These are phyloP conservation scores for Dynastes tityus DNA, from an alignment of 2,888 invertebrate genomes.

Conservation along the genomic window DNA sequence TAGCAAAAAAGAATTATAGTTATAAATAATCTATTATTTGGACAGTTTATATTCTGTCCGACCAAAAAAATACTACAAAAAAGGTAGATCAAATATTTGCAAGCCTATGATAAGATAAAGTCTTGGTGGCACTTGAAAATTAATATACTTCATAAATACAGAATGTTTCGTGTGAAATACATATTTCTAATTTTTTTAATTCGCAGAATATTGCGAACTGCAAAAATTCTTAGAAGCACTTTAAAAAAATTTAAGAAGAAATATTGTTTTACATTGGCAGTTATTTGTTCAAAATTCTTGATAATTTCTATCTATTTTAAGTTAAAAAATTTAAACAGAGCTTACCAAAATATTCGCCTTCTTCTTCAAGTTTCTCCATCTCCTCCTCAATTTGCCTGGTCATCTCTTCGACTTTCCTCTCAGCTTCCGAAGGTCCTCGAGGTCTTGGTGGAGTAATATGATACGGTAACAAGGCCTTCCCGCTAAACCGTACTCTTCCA, in stretches of 20 bases:
- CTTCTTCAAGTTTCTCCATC: conserved; percentile 95
- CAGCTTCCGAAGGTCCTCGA: conserved; percentile 92
- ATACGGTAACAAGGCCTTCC: conserved; percentile 86
- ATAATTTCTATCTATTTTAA: background rate
- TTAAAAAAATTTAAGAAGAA: too few species aligned
- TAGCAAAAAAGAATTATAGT: too few species aligned
- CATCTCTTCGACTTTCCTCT: conserved; percentile 93
- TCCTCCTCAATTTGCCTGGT: conserved; percentile 94
- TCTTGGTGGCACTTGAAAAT: background rate
- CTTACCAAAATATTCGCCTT: conserved; percentile 97
- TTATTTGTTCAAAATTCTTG: too few species aligned
- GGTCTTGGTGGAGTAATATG: conserved; percentile 92
- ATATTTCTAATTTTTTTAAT: too few species aligned
- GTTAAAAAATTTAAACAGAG: conserved; percentile 23
- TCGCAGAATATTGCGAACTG: too few species aligned
- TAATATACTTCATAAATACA: background rate
- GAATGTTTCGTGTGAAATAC: background rate
- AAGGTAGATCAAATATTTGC: conserved; percentile 3
- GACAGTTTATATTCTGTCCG: background rate
- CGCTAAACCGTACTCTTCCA: conserved; percentile 71
- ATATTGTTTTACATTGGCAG: too few species aligned
- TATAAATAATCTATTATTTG: conserved; percentile 10
- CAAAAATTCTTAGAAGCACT: too few species aligned
- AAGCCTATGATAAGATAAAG: conserved; percentile 7
- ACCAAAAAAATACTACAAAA: conserved; percentile 3